Percentiles rank a stretch among this genome's conserved stretches.
Evolutionary conservation across 2,888 invertebrate genomes (phyloP).

Genomic region (Sarcophaga variegata): DNA sequence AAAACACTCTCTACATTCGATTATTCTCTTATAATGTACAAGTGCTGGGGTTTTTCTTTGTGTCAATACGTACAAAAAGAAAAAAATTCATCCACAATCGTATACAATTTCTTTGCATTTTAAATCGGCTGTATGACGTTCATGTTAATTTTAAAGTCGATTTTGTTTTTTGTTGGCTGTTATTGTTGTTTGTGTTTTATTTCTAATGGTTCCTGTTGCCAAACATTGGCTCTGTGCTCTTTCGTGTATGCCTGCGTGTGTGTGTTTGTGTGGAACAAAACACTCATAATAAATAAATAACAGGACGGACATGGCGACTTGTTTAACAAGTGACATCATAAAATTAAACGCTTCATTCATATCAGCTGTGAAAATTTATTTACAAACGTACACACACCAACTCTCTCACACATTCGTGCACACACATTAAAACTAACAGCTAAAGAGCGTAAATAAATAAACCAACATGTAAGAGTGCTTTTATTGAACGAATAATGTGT

Average conservation of each 20-base stretch:
- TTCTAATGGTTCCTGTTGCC: constrained; percentile 31
- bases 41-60: not conserved
- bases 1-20: not conserved
- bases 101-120: constrained; percentile 30
- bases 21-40: not conserved
- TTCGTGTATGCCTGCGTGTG: not conserved
- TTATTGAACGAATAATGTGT: not conserved
- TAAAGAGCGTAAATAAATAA: constrained; percentile 3
- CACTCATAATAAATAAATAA: constrained; percentile 5
- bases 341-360: constrained; percentile 68
- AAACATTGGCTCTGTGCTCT: not conserved
- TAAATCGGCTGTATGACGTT: constrained; percentile 59
- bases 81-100: not conserved
- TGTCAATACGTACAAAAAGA: constrained; percentile 9
- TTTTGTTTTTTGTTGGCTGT: not conserved
- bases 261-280: not conserved
- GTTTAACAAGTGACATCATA: constrained; percentile 70
- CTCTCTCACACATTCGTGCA: constrained; percentile 32
- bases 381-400: constrained; percentile 50
- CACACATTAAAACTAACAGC: not conserved
- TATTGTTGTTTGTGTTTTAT: not conserved
- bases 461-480: not conserved
- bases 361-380: constrained; percentile 69
- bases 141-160: constrained; percentile 61
- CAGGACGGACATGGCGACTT: constrained; percentile 47